Evolutionary conservation across 2,888 invertebrate genomes (phyloP).

Genomic region (Torymus texanus): DNA sequence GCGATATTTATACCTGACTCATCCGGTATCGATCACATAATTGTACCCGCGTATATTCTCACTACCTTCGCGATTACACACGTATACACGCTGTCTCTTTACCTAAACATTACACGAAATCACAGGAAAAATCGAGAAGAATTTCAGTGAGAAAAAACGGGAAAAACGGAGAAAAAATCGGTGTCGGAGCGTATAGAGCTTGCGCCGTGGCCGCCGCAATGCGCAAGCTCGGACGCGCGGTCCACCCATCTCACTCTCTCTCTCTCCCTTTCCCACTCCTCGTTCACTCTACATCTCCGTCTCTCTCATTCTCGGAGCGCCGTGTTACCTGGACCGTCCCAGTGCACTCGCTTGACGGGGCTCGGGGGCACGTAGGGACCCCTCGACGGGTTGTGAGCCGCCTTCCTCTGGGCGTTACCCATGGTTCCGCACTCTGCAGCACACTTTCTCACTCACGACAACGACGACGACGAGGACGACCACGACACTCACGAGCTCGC

Average conservation of each 20-base stretch:
- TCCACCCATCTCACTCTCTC: neutral
- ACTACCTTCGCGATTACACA: too few relatives aligned
- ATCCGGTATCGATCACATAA: neutral
- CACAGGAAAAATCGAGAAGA: too few relatives aligned
- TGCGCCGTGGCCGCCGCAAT: too few relatives aligned
- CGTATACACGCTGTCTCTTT: too few relatives aligned
- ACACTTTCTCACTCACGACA: neutral
- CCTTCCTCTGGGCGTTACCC: slow-evolving; percentile 82
- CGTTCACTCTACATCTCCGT: slow-evolving; percentile 10
- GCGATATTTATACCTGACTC: too few relatives aligned
- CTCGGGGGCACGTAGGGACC: slow-evolving; percentile 60
- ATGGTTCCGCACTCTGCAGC: slow-evolving; percentile 70
- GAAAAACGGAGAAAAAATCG: too few relatives aligned
- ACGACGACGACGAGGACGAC: too few relatives aligned
- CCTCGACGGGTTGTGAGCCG: slow-evolving; percentile 75
- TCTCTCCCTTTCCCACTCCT: slow-evolving; percentile 11
- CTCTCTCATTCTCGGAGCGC: neutral
- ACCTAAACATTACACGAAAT: too few relatives aligned
- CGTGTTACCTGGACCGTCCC: slow-evolving; percentile 89
- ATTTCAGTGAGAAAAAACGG: too few relatives aligned
- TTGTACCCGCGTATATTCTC: neutral
- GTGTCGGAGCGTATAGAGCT: too few relatives aligned
- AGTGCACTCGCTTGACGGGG: slow-evolving; percentile 83
- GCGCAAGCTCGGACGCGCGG: too few relatives aligned
- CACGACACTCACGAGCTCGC: too few relatives aligned